Base-by-base conservation (phyloP, 1,140 invertebrate species). In the Sitodiplosis mosellana region DNA sequence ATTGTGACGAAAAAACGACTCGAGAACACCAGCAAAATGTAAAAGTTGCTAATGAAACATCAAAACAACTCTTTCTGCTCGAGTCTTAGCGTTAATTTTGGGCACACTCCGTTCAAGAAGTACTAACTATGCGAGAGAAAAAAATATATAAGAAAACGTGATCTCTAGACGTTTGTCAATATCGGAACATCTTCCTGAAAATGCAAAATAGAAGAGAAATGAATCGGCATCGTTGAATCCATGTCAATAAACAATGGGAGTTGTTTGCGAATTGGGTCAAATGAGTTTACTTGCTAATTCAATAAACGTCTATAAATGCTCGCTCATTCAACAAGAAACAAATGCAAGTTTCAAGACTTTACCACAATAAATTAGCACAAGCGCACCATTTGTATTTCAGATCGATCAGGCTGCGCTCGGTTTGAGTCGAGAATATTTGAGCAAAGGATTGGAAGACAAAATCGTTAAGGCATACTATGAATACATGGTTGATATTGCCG, bases 321-420 rank as follows among this genome's bases (percentile, higher is more conserved):
- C 27, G n/a, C 10, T 27, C 3, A 27, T 27, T 27, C 27, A 27
- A 27, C 10, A 27, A 5, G 27, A 27, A 5, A 27, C 3, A n/a
- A n/a, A n/a, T n/a, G n/a, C 2, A 42, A 14, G 2, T 2, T 42
- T 2, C 21, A 14, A 21, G 18, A 19, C n/a, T 21, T 45, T 20
- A 37, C 14, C 14, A 46, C 10, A 37, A 27, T 27, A 27, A 27
- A 27, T 27, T 27, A 5, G 27, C 10, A 27, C 27, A 27, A 38
- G 14, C 17, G 14, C 27, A 27, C 27, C 27, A 27, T 10, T 27
- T 27, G 10, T 12, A 42, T 54, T 55, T 22, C 63, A 93, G 88
- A 59, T 97, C 55, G 93, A 97, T 68, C 91, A 97, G 75, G 81
- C 87, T 0, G 77, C 84, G 0, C 69, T 96, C 45, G 88, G 88